Conservation (phyloP, 1,140 invertebrate species). For the Coelopa frigida region DNA sequence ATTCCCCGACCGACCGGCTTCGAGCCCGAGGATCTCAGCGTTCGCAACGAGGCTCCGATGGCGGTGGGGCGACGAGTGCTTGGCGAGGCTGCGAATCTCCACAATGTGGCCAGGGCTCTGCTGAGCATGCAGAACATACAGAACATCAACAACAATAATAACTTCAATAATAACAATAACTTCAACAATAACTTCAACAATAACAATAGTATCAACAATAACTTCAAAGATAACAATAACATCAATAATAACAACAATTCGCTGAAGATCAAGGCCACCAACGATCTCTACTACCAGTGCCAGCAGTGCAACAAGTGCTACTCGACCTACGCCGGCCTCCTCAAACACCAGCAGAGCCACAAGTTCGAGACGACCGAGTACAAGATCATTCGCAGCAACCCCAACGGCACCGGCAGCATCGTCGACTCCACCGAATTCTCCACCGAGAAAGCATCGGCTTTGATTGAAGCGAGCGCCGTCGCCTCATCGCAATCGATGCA, state of each 20-base stretch:
- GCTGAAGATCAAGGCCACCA: conserved; percentile 34
- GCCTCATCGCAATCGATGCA: conserved; percentile 38
- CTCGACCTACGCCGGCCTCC: conserved; percentile 88
- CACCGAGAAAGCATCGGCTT: conserved; percentile 34
- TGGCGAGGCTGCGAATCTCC: conserved; percentile 33
- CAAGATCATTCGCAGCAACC: conserved; percentile 39
- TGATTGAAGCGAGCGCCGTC: conserved; percentile 34
- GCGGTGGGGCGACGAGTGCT: conserved; percentile 21
- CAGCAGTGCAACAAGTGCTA: conserved; percentile 83
- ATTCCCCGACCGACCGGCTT: neutral
- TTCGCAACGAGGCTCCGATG: conserved; percentile 5
- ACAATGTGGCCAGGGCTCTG: conserved; percentile 36
- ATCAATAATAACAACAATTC: conserved; percentile 1
- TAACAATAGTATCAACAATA: conserved; percentile 1
- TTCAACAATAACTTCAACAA: conserved; percentile 5
- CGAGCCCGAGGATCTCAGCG: conserved; percentile 34
- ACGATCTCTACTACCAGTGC: conserved; percentile 42
- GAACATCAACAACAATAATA: conserved; percentile 10
- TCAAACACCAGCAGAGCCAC: conserved; percentile 93
- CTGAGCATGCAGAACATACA: conserved; percentile 33
- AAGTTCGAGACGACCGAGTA: conserved; percentile 55
- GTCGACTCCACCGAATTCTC: conserved; percentile 37
- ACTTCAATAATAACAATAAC: neutral
- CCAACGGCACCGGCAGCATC: conserved; percentile 18
- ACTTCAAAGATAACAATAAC: neutral